Conservation (phyloP, 2,888 invertebrate genomes). For the Sturmia bella region DNA sequence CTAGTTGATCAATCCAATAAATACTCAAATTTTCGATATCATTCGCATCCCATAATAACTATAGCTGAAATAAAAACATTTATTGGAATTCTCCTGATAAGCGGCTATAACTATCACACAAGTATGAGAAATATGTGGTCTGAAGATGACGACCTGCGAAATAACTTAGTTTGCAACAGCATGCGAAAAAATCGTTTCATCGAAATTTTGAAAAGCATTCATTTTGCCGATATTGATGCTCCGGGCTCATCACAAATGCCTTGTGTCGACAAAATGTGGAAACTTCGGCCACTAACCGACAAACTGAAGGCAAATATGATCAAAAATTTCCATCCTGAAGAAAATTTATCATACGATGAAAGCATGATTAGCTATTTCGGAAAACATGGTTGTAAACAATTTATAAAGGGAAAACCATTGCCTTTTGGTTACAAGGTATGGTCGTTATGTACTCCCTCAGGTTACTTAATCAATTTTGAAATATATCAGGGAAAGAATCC, state of each 20-base stretch:
- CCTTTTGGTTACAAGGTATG: conserved; percentile 72
- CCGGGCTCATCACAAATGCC: not conserved
- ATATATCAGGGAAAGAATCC: conserved; percentile 74
- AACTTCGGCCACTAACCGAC: conserved; percentile 51
- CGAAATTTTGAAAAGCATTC: conserved; percentile 20
- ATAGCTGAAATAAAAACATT: conserved; percentile 24
- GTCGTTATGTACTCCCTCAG: not conserved
- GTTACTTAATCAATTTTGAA: conserved; percentile 70
- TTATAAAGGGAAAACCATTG: conserved; percentile 73
- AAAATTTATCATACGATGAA: conserved; percentile 43
- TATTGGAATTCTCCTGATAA: conserved; percentile 41
- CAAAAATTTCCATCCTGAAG: conserved; percentile 43
- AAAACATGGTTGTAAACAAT: conserved; percentile 43
- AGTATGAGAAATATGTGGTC: conserved; percentile 49
- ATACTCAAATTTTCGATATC: no score
- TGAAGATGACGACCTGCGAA: conserved; percentile 43
- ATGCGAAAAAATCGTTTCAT: conserved; percentile 30
- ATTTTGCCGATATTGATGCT: not conserved
- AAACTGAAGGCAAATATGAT: conserved; percentile 32
- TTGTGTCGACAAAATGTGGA: conserved; percentile 40
- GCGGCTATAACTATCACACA: conserved; percentile 29
- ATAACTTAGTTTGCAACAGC: conserved; percentile 13
- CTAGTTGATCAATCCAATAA: conserved; percentile 36
- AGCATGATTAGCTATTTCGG: conserved; percentile 50
- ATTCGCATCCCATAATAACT: conserved; percentile 23